These are phyloP conservation scores for Glaucidium brasilianum DNA, from an alignment of 2,113 vertebrate species.

Conservation along the genomic window DNA sequence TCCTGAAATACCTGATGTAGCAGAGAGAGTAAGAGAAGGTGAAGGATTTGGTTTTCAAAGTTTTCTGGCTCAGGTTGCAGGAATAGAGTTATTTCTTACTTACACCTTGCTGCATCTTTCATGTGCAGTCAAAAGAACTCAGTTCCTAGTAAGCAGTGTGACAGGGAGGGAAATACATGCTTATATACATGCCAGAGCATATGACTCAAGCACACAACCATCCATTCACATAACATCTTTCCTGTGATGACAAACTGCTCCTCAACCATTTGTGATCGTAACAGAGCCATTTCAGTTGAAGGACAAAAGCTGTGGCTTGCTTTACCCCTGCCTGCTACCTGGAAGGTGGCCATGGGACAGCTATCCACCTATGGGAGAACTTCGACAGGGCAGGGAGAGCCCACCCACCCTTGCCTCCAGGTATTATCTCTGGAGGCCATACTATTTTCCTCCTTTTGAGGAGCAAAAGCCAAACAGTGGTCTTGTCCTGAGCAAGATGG, in stretches of 20 bases:
- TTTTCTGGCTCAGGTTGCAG: neutral
- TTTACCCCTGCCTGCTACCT: neutral
- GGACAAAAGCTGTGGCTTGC: neutral
- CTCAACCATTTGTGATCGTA: neutral
- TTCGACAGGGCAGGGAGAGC: neutral
- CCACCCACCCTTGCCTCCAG: neutral
- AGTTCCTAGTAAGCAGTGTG: neutral
- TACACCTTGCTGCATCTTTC: neutral
- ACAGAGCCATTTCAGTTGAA: neutral
- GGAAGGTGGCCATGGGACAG: neutral
- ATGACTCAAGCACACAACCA: neutral
- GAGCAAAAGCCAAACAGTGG: neutral
- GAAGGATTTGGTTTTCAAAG: neutral
- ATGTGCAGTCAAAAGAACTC: neutral
- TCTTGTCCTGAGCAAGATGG: neutral
- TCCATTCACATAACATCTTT: neutral
- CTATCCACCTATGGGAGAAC: neutral
- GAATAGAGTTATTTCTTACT: slow-evolving; percentile 11
- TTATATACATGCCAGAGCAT: neutral
- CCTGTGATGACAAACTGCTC: neutral
- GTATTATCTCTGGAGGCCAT: neutral
- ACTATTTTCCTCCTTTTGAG: neutral
- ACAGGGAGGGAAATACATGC: neutral
- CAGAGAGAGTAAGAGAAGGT: neutral
- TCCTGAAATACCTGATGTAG: neutral